Evolutionary conservation across 2,888 invertebrate genomes (phyloP).

Genomic region (Zygogramma bicolorata): DNA sequence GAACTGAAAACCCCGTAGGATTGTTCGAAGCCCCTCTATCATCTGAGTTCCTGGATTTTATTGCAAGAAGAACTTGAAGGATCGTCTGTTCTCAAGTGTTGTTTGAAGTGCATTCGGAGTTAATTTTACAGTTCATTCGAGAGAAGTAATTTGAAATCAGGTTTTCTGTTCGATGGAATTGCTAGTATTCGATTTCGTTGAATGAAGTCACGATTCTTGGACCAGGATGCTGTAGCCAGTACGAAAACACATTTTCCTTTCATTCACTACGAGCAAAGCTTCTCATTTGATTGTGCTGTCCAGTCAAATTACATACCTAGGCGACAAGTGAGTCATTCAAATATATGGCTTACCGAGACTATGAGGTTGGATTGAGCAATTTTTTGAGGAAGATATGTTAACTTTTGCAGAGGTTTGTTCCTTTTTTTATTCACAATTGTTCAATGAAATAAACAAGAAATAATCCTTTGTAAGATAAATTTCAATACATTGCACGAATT

Average conservation of each 20-base stretch:
- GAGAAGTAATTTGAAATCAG: neutral
- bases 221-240: neutral
- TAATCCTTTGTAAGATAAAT: too few relatives aligned
- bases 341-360: too few relatives aligned
- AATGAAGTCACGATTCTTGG: neutral
- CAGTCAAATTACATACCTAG: too few relatives aligned
- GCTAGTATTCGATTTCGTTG: neutral
- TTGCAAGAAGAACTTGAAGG: neutral
- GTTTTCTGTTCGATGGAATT: neutral
- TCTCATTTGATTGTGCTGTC: neutral
- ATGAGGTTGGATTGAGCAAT: too few relatives aligned
- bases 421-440: too few relatives aligned
- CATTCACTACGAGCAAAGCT: neutral
- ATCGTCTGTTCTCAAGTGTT: neutral
- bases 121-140: neutral
- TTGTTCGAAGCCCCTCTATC: neutral
- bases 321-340: too few relatives aligned
- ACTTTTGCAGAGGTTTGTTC: too few relatives aligned
- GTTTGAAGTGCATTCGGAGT: neutral
- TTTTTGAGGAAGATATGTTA: too few relatives aligned
- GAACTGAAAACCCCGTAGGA: neutral
- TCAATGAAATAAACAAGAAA: too few relatives aligned
- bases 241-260: neutral
- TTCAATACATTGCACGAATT: too few relatives aligned
- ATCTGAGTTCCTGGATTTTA: neutral